Conservation (phyloP, 2,797 vertebrate genomes). For the Gobionotothen gibberifrons region DNA sequence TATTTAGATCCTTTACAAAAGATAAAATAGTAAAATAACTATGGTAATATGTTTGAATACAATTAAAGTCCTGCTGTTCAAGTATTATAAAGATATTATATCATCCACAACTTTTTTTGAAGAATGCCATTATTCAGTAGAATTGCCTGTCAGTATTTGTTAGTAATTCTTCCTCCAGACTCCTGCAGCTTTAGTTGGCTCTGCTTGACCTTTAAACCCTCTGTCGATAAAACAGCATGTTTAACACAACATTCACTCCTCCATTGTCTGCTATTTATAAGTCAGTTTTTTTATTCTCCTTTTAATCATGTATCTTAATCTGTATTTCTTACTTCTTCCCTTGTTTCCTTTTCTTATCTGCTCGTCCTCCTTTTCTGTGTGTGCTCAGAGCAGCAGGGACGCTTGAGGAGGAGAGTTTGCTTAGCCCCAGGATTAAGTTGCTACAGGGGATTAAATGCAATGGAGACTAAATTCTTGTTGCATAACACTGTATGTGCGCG, state of each 20-base stretch:
- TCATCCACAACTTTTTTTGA: background rate
- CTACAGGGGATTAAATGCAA: slow-evolving; percentile 83
- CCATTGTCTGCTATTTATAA: background rate
- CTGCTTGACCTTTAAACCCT: slow-evolving; percentile 31
- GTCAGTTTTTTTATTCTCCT: background rate
- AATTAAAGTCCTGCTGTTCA: background rate
- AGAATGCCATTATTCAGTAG: background rate
- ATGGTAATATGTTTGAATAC: background rate
- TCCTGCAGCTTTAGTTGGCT: slow-evolving; percentile 15
- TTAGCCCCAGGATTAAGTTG: slow-evolving; percentile 77
- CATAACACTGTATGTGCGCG: slow-evolving; percentile 54
- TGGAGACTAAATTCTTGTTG: slow-evolving; percentile 80
- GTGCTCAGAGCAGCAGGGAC: slow-evolving; percentile 57
- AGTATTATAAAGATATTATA: background rate
- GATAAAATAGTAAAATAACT: background rate
- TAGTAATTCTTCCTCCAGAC: background rate
- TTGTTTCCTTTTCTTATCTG: slow-evolving; percentile 42
- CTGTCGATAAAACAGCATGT: background rate
- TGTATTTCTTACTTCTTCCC: slow-evolving; percentile 16
- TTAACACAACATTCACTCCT: background rate
- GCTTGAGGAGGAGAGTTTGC: slow-evolving; percentile 73
- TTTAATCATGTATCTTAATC: slow-evolving; percentile 7
- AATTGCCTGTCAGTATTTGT: background rate
- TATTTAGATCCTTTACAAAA: background rate
- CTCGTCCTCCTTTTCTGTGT: slow-evolving; percentile 43